These are phyloP conservation scores for Penaeus monodon DNA, from an alignment of 2,888 invertebrate species.

Conservation along the genomic window DNA sequence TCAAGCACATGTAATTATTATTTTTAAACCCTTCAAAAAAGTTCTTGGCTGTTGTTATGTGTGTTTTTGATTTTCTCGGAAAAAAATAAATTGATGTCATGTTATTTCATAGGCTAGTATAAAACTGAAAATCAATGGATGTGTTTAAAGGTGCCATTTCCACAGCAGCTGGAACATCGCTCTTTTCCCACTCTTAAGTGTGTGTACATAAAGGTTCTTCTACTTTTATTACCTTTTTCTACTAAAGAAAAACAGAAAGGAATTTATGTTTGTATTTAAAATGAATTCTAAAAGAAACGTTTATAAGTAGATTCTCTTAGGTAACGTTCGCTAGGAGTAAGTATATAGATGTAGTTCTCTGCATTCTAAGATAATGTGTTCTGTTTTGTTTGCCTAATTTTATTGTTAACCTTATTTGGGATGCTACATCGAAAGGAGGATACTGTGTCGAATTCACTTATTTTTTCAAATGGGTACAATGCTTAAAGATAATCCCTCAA, in stretches of 20 bases:
- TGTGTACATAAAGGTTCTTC: slow-evolving; percentile 51
- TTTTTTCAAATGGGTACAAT: slow-evolving; percentile 57
- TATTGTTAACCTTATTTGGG: slow-evolving; percentile 54
- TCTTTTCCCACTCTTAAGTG: slow-evolving; percentile 19
- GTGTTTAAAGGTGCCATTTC: slow-evolving; percentile 32
- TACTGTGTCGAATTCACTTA: slow-evolving; percentile 50
- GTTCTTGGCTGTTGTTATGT: background rate
- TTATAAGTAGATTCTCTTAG: slow-evolving; percentile 60
- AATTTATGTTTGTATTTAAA: slow-evolving; percentile 59
- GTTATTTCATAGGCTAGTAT: background rate
- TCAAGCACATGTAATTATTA: slow-evolving; percentile 1
- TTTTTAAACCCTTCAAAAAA: background rate
- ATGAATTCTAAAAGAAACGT: slow-evolving; percentile 60
- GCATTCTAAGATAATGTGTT: slow-evolving; percentile 44
- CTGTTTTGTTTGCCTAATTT: slow-evolving; percentile 58
- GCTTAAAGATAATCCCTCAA: slow-evolving; percentile 23
- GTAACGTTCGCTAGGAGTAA: slow-evolving; percentile 52
- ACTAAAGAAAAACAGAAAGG: slow-evolving; percentile 58
- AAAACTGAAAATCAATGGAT: slow-evolving; percentile 14
- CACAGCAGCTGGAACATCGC: slow-evolving; percentile 26
- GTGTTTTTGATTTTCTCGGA: no score
- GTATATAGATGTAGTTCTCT: slow-evolving; percentile 43
- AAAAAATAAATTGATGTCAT: no score
- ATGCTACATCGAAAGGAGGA: slow-evolving; percentile 54
- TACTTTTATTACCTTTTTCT: slow-evolving; percentile 60